Evolutionary conservation across 2,113 vertebrate species (phyloP).

Genomic region (Epinephelus cyanopodus): DNA sequence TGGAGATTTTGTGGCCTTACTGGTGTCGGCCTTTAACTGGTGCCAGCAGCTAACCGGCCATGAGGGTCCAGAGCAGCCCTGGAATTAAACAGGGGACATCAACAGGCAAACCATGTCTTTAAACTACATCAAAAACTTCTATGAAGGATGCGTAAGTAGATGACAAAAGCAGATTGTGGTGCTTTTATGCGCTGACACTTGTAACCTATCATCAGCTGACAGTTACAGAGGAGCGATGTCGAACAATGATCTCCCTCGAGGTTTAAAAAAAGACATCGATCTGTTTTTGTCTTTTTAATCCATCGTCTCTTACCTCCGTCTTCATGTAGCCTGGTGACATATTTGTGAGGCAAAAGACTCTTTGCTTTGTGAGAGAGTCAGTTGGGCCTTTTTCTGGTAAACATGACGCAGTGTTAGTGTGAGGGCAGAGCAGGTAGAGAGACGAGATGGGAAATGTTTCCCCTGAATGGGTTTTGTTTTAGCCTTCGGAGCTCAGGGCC

Average conservation of each 20-base stretch:
- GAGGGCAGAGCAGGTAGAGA: conserved; percentile 14
- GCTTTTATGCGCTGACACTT: background rate
- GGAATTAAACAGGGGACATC: conserved; percentile 55
- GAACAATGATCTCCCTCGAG: conserved; percentile 3
- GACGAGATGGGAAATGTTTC: conserved; percentile 18
- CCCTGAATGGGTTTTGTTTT: conserved; percentile 53
- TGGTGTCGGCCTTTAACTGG: conserved; percentile 66
- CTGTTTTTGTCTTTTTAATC: conserved; percentile 7
- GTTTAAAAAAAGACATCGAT: background rate
- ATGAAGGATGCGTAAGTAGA: conserved; percentile 91
- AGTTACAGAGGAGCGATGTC: background rate
- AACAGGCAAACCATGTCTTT: conserved; percentile 84
- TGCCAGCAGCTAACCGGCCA: conserved; percentile 73
- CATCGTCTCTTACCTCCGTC: background rate
- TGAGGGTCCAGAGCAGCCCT: conserved; percentile 71
- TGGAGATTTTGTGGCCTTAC: conserved; percentile 44
- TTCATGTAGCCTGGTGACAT: background rate
- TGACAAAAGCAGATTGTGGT: background rate
- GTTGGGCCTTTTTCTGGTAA: background rate
- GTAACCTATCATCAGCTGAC: background rate
- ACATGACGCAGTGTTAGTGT: background rate
- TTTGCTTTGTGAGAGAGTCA: conserved; percentile 3
- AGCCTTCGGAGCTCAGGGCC: conserved; percentile 44
- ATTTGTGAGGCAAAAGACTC: background rate
- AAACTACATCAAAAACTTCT: conserved; percentile 92